Evolutionary conservation across 2,888 invertebrate genomes (phyloP).

Genomic region (Resseliella maxima): DNA sequence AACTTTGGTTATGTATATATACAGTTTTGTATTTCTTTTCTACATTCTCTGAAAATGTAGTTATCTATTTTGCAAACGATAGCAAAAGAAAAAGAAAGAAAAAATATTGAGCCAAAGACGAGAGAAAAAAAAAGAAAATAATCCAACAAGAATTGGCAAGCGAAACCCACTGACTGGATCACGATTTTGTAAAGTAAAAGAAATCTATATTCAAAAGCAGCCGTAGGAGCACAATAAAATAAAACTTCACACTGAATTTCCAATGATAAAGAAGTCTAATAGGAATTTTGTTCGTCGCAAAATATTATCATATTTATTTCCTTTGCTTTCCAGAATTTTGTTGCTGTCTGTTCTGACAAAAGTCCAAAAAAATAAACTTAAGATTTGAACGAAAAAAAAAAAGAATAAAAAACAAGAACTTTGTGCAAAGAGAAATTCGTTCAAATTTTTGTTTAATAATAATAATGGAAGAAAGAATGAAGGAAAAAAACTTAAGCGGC

Average conservation of each 20-base stretch:
- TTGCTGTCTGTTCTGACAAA: neutral
- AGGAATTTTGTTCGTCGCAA: slow-evolving; percentile 35
- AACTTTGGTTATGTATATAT: neutral
- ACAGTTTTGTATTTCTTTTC: neutral
- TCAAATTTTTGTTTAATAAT: slow-evolving; percentile 45
- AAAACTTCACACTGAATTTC: slow-evolving; percentile 17
- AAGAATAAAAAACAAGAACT: neutral
- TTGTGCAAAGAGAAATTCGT: slow-evolving; percentile 11
- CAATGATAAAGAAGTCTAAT: slow-evolving; percentile 41
- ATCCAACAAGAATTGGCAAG: neutral
- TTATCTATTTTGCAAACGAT: slow-evolving; percentile 41
- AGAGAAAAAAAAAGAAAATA: neutral
- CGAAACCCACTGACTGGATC: slow-evolving; percentile 11
- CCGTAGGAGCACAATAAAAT: slow-evolving; percentile 38
- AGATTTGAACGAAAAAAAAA: neutral
- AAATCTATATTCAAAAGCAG: slow-evolving; percentile 10
- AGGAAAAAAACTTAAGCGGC: neutral
- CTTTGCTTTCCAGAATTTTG: neutral
- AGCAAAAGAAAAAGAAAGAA: slow-evolving; percentile 1
- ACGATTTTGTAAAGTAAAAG: neutral
- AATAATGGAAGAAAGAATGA: slow-evolving; percentile 8
- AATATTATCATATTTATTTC: slow-evolving; percentile 33
- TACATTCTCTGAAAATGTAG: neutral
- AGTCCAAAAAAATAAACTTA: neutral
- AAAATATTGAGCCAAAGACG: neutral